These are phyloP conservation scores for Eucriotettix oculatus DNA, from an alignment of 2,888 invertebrate species.

Conservation along the genomic window DNA sequence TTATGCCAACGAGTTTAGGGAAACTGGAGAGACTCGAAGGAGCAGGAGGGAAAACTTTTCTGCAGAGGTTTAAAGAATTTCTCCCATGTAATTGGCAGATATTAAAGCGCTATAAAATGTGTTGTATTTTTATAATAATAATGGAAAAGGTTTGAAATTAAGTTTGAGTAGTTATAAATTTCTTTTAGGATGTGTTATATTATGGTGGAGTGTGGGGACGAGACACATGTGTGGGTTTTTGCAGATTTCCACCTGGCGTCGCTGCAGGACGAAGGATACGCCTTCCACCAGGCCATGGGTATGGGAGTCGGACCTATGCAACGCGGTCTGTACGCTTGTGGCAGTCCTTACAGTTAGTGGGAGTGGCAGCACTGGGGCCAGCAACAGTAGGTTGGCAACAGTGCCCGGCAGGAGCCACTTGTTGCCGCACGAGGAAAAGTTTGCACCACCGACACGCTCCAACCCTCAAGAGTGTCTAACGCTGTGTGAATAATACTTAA, in stretches of 20 bases:
- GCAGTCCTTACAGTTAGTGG: constrained; percentile 34
- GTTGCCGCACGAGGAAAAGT: neutral
- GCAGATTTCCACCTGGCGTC: constrained; percentile 35
- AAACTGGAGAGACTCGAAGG: no score
- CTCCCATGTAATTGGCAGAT: no score
- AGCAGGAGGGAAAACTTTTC: no score
- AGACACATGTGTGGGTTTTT: constrained; percentile 15
- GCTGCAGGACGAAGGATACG: constrained; percentile 33
- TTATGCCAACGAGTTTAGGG: no score
- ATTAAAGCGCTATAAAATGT: no score
- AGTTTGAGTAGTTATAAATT: no score
- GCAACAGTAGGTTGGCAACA: constrained; percentile 1
- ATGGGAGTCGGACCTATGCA: constrained; percentile 34
- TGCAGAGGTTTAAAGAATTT: no score
- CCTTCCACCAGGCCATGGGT: constrained; percentile 34
- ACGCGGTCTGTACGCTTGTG: constrained; percentile 32
- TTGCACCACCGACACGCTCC: neutral
- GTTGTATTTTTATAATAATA: no score
- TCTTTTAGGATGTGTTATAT: no score
- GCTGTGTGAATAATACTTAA: no score
- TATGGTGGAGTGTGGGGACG: no score
- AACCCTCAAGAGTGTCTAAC: neutral
- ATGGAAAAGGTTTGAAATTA: no score
- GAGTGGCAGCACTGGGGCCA: constrained; percentile 24
- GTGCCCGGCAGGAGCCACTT: neutral